Percentiles rank a stretch among this genome's conserved stretches.
Conservation (phyloP, 2,113 vertebrate species). For the Anser cygnoides region DNA sequence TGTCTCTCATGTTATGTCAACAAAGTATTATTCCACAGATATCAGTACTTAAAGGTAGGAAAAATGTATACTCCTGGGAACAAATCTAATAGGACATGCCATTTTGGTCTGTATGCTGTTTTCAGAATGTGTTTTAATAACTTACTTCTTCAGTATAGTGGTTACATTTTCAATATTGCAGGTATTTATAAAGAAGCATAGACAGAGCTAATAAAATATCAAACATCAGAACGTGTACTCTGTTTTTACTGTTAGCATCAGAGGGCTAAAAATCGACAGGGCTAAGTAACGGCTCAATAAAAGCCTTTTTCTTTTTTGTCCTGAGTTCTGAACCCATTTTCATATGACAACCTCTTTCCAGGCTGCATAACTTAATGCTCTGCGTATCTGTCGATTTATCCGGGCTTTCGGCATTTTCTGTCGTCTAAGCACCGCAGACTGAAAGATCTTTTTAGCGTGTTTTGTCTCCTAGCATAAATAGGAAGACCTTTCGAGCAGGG, state of each 20-base stretch:
- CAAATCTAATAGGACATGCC: accelerated
- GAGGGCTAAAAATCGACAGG: not conserved
- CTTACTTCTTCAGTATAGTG: not conserved
- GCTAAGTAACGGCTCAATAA: accelerated
- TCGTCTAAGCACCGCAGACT: accelerated
- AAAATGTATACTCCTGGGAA: accelerated
- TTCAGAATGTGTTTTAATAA: not conserved
- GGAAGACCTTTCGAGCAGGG: too few species aligned
- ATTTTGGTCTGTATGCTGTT: accelerated
- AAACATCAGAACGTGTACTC: accelerated
- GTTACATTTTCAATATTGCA: not conserved
- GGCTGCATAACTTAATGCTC: accelerated
- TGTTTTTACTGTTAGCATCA: accelerated
- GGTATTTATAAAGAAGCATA: not conserved
- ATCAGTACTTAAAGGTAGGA: not conserved
- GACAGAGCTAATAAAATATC: not conserved
- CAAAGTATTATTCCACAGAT: not conserved
- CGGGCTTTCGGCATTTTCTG: accelerated
- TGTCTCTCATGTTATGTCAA: not conserved
- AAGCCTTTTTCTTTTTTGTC: accelerated
- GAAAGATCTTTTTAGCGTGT: too few species aligned
- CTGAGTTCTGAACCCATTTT: not conserved
- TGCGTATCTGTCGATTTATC: accelerated
- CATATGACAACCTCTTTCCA: accelerated
- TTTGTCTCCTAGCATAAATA: accelerated